A percentile compares a stretch with the other conserved stretches of the same genome.
These are phyloP conservation scores for Neodiprion virginianus DNA, from an alignment of 1,140 invertebrate genomes.

Conservation along the genomic window DNA sequence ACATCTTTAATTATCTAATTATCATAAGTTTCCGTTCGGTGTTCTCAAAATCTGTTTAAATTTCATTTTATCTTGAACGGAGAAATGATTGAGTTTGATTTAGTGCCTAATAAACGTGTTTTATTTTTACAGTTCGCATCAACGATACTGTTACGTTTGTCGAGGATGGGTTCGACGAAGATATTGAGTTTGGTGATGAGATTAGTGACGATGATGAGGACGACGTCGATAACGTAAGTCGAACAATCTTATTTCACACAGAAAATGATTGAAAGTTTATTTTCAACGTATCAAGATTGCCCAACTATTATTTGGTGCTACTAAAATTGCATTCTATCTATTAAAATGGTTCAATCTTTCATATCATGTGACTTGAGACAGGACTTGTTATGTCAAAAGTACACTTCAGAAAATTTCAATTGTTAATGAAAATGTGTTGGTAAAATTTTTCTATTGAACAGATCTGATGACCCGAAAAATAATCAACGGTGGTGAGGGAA, in stretches of 20 bases:
- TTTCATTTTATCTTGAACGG: too few species aligned
- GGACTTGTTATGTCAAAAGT: slow-evolving; percentile 2
- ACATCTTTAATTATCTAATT: not conserved
- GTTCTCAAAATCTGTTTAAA: too few species aligned
- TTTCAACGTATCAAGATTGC: not conserved
- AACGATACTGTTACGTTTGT: slow-evolving; percentile 94
- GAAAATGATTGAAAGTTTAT: not conserved
- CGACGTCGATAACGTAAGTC: slow-evolving; percentile 74
- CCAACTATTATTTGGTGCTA: too few species aligned
- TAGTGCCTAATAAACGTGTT: too few species aligned
- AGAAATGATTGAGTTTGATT: too few species aligned
- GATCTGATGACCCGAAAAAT: slow-evolving; percentile 47
- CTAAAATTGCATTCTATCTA: too few species aligned
- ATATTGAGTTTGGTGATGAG: slow-evolving; percentile 94
- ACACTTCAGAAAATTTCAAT: slow-evolving; percentile 18
- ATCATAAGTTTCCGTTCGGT: not conserved
- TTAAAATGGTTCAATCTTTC: not conserved
- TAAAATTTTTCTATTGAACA: slow-evolving; percentile 31
- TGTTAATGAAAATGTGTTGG: slow-evolving; percentile 9
- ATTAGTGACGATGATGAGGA: slow-evolving; percentile 89
- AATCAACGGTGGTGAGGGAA: slow-evolving; percentile 26
- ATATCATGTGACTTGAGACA: not conserved
- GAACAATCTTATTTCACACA: not conserved
- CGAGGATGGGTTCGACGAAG: slow-evolving; percentile 92
- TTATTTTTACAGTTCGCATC: slow-evolving; percentile 76